Percentiles rank a stretch among this genome's conserved stretches.
Evolutionary conservation across 2,888 invertebrate genomes (phyloP).

Genomic region (Ptycholaimellus sp.): DNA sequence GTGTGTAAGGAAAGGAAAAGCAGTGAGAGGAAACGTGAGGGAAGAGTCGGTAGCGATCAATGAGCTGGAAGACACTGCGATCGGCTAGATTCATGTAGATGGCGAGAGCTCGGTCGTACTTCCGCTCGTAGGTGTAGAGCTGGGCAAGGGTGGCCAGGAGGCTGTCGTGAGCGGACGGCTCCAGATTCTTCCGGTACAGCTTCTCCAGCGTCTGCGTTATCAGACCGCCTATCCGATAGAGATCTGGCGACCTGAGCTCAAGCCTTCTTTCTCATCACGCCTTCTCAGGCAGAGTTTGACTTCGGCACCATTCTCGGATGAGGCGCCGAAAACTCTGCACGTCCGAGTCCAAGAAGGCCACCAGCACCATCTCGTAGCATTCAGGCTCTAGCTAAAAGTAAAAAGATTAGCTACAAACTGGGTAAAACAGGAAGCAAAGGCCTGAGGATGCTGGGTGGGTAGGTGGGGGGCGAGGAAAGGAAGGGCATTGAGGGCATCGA

Average conservation of each 20-base stretch:
- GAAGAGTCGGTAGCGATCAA: slow-evolving; percentile 20
- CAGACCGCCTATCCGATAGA: slow-evolving; percentile 3
- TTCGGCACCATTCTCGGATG: neutral
- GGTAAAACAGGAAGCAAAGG: no score
- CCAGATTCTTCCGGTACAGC: neutral
- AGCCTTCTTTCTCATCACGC: no score
- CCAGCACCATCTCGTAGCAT: slow-evolving; percentile 15
- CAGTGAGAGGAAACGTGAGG: slow-evolving; percentile 7
- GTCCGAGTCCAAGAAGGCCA: slow-evolving; percentile 4
- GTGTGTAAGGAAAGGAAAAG: neutral
- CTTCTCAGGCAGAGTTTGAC: no score
- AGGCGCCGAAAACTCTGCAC: neutral
- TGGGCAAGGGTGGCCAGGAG: slow-evolving; percentile 13
- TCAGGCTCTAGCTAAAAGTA: slow-evolving; percentile 21
- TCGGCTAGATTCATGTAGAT: slow-evolving; percentile 6
- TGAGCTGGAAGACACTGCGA: slow-evolving; percentile 17
- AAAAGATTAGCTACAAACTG: no score
- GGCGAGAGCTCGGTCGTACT: slow-evolving; percentile 11
- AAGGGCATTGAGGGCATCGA: slow-evolving; percentile 12
- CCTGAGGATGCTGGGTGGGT: slow-evolving; percentile 16
- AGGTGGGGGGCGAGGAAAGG: slow-evolving; percentile 11
- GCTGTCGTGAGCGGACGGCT: slow-evolving; percentile 5
- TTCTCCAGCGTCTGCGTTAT: slow-evolving; percentile 3
- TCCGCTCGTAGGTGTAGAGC: slow-evolving; percentile 18
- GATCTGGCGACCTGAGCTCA: no score